phyloP scores from a whole-genome alignment of 2,113 vertebrate genomes.

The Pterocles burchelli region DNA sequence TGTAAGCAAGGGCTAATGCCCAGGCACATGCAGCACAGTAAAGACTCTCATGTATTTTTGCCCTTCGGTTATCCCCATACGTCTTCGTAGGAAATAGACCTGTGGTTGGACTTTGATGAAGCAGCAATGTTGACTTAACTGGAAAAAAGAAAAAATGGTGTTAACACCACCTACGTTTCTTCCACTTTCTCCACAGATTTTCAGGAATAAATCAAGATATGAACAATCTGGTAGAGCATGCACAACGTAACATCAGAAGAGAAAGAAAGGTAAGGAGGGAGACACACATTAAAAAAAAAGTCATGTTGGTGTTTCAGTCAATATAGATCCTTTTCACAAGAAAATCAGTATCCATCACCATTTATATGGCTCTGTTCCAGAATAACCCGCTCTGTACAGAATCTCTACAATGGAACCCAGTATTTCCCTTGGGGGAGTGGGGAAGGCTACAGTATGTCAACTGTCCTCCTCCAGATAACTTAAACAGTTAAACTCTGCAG shows the following conservation, averaged over 20 bases:
- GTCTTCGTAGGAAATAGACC: slow-evolving; percentile 95
- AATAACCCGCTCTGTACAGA: not conserved
- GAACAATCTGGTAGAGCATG: not conserved
- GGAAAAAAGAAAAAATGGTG: not conserved
- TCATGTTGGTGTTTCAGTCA: not conserved
- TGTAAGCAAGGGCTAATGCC: slow-evolving; percentile 92
- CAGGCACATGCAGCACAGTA: slow-evolving; percentile 93
- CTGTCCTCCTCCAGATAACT: not conserved
- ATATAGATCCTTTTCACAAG: not conserved
- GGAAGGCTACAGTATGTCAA: not conserved
- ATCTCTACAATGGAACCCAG: not conserved
- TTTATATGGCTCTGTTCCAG: not conserved
- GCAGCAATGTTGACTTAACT: slow-evolving; percentile 91
- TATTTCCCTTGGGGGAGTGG: not conserved
- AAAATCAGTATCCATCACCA: not conserved
- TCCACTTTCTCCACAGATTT: not conserved
- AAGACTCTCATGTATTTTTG: slow-evolving; percentile 91
- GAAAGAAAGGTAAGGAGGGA: not conserved
- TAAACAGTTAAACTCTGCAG: not conserved
- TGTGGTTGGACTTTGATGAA: slow-evolving; percentile 92
- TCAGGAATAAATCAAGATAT: not conserved
- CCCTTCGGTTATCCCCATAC: slow-evolving; percentile 79
- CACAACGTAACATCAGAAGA: not conserved
- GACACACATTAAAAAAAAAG: not conserved
- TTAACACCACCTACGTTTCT: not conserved